phyloP scores from a whole-genome alignment of 2,797 vertebrate species.

The Euthynnus affinis region DNA sequence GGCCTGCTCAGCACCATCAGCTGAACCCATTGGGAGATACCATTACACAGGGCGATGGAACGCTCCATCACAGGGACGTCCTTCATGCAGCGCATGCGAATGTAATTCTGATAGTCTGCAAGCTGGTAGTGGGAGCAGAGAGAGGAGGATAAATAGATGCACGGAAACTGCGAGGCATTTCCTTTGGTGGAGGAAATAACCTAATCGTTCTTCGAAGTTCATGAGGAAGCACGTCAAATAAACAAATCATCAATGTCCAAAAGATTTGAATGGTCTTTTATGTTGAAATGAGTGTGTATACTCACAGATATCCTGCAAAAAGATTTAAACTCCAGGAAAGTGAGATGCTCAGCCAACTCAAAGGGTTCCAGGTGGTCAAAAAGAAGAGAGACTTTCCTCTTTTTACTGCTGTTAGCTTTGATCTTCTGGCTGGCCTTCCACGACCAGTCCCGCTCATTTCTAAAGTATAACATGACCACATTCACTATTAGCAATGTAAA shows the following conservation, averaged over 20 bases:
- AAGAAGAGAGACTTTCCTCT: slow-evolving; percentile 95
- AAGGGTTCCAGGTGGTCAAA: slow-evolving; percentile 95
- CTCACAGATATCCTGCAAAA: slow-evolving; percentile 95
- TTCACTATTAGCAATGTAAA: background rate
- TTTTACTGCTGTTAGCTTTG: slow-evolving; percentile 94
- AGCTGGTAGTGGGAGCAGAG: slow-evolving; percentile 81
- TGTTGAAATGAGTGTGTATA: slow-evolving; percentile 25
- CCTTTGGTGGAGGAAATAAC: slow-evolving; percentile 48
- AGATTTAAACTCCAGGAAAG: slow-evolving; percentile 95
- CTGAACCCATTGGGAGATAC: slow-evolving; percentile 97
- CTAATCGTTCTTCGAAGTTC: slow-evolving; percentile 20
- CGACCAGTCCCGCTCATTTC: slow-evolving; percentile 95
- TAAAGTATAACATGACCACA: slow-evolving; percentile 54
- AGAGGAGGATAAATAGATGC: slow-evolving; percentile 45
- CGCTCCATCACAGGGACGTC: slow-evolving; percentile 97
- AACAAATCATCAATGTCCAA: slow-evolving; percentile 10
- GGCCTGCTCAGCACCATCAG: slow-evolving; percentile 97
- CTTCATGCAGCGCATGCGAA: slow-evolving; percentile 93
- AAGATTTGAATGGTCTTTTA: slow-evolving; percentile 5
- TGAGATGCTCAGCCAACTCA: slow-evolving; percentile 94
- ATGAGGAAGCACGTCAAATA: slow-evolving; percentile 11
- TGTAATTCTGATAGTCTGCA: slow-evolving; percentile 95
- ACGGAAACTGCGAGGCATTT: slow-evolving; percentile 57
- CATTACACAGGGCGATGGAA: slow-evolving; percentile 95
- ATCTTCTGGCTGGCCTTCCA: slow-evolving; percentile 96